Evolutionary conservation across 2,113 vertebrate species (phyloP).

Genomic region (Paraplagusia blochii): DNA sequence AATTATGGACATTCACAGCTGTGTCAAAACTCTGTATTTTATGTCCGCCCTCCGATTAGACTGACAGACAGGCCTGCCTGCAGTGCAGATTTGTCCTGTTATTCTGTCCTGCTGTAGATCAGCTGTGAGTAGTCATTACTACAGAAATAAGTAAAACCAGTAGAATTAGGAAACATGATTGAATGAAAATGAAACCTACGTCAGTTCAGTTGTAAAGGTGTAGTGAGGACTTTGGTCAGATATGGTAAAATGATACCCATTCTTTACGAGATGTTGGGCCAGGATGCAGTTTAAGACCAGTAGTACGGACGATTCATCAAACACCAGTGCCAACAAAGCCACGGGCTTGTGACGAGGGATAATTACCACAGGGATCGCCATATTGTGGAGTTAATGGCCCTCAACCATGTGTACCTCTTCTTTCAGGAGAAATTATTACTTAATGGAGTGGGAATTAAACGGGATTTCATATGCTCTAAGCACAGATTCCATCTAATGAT

Average conservation of each 20-base stretch:
- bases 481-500: conserved; percentile 1
- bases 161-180: no score
- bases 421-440: conserved; percentile 2
- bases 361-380: not conserved
- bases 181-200: no score
- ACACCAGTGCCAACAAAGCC: not conserved
- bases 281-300: not conserved
- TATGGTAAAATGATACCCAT: not conserved
- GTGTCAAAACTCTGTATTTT: no score
- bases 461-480: not conserved
- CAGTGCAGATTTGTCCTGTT: no score
- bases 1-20: no score
- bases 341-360: conserved; percentile 1
- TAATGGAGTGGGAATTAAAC: conserved; percentile 2
- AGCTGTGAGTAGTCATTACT: no score
- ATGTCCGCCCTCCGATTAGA: no score
- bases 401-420: not conserved
- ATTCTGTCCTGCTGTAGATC: no score
- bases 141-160: no score
- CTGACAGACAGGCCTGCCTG: no score
- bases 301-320: not conserved
- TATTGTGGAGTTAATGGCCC: conserved; percentile 1
- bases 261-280: not conserved
- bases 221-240: not conserved
- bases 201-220: not conserved